A percentile compares a stretch with the other conserved stretches of the same genome.
Conservation (phyloP, 2,113 vertebrate genomes). For the Tyrannus savana region DNA sequence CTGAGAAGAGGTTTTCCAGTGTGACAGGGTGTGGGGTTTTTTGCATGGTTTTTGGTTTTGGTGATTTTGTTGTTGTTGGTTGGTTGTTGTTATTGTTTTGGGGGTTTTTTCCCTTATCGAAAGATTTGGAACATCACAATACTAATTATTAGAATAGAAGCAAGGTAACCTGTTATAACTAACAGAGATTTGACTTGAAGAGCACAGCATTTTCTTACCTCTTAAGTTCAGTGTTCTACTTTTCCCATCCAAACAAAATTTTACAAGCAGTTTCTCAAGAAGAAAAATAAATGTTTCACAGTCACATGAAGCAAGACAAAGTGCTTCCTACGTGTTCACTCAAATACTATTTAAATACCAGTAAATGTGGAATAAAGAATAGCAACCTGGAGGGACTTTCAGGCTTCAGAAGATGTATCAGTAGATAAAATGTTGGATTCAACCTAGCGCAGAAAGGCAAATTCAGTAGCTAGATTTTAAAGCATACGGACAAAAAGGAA, state of each 20-base stretch:
- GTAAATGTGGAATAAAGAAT: not conserved
- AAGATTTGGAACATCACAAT: not conserved
- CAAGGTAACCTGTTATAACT: not conserved
- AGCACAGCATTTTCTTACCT: not conserved
- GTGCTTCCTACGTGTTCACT: not conserved
- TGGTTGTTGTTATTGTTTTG: not conserved
- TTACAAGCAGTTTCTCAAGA: not conserved
- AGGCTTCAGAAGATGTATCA: not conserved
- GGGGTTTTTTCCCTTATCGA: rapidly evolving
- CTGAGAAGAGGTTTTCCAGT: not conserved
- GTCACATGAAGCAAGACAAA: not conserved
- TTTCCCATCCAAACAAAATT: not conserved
- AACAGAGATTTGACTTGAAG: not conserved
- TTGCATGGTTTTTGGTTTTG: not conserved
- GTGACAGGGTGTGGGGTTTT: not conserved
- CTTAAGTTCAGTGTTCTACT: not conserved
- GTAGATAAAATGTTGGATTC: not conserved
- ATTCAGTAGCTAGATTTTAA: not conserved
- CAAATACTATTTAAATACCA: not conserved
- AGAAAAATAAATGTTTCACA: not conserved
- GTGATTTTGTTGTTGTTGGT: not conserved
- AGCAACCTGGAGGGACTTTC: not conserved
- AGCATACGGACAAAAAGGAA: not conserved
- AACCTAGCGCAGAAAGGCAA: not conserved
- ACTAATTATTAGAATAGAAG: not conserved